Evolutionary conservation across 2,888 invertebrate species (phyloP).

Genomic region (Micropterix aruncella): DNA sequence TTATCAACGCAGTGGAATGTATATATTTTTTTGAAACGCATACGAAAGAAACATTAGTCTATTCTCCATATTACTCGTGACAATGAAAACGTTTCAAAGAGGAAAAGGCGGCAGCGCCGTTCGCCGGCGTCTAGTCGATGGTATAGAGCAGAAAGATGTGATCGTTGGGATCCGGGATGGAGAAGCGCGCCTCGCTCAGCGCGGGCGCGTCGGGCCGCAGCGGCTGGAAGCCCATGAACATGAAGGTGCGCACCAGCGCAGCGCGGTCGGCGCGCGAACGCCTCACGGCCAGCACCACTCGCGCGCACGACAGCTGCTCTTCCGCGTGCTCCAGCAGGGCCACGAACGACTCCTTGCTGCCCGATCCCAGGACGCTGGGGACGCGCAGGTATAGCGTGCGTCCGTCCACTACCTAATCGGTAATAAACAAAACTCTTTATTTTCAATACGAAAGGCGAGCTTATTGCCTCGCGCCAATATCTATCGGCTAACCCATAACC

Average conservation of each 20-base stretch:
- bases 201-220: conserved; percentile 64
- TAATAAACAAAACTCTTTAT: too few species aligned
- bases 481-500: too few species aligned
- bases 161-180: conserved; percentile 43
- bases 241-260: conserved; percentile 84
- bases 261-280: conserved; percentile 76
- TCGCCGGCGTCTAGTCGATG: conserved; percentile 22
- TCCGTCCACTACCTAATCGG: conserved; percentile 55
- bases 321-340: conserved; percentile 91
- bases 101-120: not conserved
- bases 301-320: conserved; percentile 69
- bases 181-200: conserved; percentile 23
- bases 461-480: too few species aligned
- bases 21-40: too few species aligned
- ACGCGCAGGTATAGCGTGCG: conserved; percentile 79
- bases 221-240: conserved; percentile 90
- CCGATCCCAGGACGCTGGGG: conserved; percentile 73
- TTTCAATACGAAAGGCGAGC: too few species aligned
- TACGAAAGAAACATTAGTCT: too few species aligned
- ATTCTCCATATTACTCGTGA: too few species aligned
- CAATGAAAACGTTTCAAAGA: too few species aligned
- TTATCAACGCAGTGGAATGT: too few species aligned
- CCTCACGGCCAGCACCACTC: conserved; percentile 60
- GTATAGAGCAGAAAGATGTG: conserved; percentile 39
- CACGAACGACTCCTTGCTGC: conserved; percentile 92